A percentile compares a stretch with the other conserved stretches of the same genome.
phyloP scores from a whole-genome alignment of 2,888 invertebrate genomes.

The Nemurella pictetii region DNA sequence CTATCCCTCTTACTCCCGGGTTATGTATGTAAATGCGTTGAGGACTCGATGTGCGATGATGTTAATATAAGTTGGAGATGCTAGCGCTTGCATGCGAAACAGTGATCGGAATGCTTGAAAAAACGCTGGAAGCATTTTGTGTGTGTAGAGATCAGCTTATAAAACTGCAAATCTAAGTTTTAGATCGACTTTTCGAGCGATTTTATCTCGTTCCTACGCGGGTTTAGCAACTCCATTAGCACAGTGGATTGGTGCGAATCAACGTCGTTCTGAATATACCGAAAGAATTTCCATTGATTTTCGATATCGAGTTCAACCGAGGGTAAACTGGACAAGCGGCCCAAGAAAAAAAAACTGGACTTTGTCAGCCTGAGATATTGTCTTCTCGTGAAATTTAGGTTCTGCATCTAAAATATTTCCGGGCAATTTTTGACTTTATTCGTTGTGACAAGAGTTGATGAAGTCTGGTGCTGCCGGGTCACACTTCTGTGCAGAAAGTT shows the following conservation, averaged over 20 bases:
- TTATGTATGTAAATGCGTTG: neutral
- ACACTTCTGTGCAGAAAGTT: neutral
- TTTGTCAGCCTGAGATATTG: neutral
- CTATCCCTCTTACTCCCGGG: neutral
- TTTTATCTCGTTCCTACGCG: neutral
- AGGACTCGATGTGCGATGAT: neutral
- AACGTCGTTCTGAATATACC: neutral
- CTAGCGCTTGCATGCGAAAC: neutral
- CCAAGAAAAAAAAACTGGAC: no score
- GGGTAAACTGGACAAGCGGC: neutral
- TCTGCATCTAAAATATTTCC: neutral
- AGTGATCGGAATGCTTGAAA: neutral
- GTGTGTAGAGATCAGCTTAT: neutral
- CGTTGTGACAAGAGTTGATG: neutral
- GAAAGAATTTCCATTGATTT: neutral
- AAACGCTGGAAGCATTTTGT: neutral
- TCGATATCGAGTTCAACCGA: neutral
- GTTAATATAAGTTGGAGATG: neutral
- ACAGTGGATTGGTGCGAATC: neutral
- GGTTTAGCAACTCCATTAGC: neutral
- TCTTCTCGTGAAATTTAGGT: neutral
- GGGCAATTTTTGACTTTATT: neutral
- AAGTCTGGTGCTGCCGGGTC: neutral
- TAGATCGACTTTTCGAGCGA: neutral
- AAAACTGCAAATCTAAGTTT: neutral